A percentile compares a stretch with the other conserved stretches of the same genome.
Evolutionary conservation across 2,113 vertebrate genomes (phyloP).

Genomic region (Calypte anna): DNA sequence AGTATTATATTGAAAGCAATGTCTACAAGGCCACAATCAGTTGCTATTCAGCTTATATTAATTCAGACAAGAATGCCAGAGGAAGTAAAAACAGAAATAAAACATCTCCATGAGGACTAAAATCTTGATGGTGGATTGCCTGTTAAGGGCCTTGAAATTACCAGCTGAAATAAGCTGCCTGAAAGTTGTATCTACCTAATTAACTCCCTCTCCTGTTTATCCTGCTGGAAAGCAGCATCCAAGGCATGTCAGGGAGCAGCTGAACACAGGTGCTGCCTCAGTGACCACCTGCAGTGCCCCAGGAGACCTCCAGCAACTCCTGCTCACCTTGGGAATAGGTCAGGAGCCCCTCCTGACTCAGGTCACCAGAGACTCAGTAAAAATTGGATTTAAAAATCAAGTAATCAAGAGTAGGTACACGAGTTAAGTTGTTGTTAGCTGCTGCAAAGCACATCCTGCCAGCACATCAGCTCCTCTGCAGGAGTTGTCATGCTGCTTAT

Average conservation of each 20-base stretch:
- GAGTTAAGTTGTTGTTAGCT: neutral
- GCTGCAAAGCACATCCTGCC: neutral
- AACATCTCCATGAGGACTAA: neutral
- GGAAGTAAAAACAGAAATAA: slow-evolving; percentile 13
- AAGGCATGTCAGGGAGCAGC: neutral
- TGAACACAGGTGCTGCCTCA: neutral
- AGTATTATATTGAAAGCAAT: neutral
- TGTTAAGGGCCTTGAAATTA: slow-evolving; percentile 45
- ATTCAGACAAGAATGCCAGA: neutral
- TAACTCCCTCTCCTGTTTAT: slow-evolving; percentile 25
- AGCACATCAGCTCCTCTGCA: slow-evolving; percentile 15
- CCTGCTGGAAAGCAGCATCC: neutral
- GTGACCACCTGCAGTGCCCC: neutral
- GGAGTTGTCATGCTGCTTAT: neutral
- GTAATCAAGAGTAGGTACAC: neutral
- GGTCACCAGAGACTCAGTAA: neutral
- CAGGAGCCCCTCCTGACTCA: neutral
- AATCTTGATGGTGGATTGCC: neutral
- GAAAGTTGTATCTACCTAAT: slow-evolving; percentile 45
- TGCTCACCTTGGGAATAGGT: neutral
- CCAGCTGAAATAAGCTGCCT: slow-evolving; percentile 44
- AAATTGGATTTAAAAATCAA: neutral
- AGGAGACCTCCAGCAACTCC: neutral
- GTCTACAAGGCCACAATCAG: neutral
- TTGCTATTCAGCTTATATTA: neutral